These are phyloP conservation scores for Scrobipalpa costella DNA, from an alignment of 2,888 invertebrate species.

Conservation along the genomic window DNA sequence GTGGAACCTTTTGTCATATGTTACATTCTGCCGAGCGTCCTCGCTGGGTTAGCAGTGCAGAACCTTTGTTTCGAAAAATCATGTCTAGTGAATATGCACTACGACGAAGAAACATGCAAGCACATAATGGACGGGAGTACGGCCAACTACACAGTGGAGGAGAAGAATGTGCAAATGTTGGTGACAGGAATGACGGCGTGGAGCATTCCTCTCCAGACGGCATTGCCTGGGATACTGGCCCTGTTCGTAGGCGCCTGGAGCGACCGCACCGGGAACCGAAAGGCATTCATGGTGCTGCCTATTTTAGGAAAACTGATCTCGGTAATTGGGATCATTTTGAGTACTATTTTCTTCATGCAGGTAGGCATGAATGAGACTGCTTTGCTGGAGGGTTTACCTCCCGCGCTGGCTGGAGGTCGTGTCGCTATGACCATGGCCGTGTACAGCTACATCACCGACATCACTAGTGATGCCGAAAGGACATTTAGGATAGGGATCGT, in stretches of 20 bases:
- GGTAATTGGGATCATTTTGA: conserved; percentile 77
- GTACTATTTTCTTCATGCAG: conserved; percentile 80
- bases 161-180: conserved; percentile 72
- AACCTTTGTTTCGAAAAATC: conserved; percentile 82
- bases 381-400: conserved; percentile 79
- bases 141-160: conserved; percentile 64
- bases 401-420: conserved; percentile 83
- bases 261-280: conserved; percentile 81
- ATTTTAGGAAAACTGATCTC: conserved; percentile 81
- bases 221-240: conserved; percentile 79
- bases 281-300: conserved; percentile 81
- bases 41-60: conserved; percentile 83
- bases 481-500: conserved; percentile 83
- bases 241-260: conserved; percentile 83
- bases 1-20: conserved; percentile 85
- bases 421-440: conserved; percentile 82
- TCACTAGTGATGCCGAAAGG: conserved; percentile 81
- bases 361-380: conserved; percentile 80
- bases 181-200: conserved; percentile 82
- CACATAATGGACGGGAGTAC: conserved; percentile 73
- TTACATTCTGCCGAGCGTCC: conserved; percentile 84
- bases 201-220: conserved; percentile 81
- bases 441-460: conserved; percentile 83
- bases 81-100: conserved; percentile 79
- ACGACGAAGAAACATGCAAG: conserved; percentile 77